phyloP scores from a whole-genome alignment of 2,797 vertebrate species.

The Prunella strophiata region DNA sequence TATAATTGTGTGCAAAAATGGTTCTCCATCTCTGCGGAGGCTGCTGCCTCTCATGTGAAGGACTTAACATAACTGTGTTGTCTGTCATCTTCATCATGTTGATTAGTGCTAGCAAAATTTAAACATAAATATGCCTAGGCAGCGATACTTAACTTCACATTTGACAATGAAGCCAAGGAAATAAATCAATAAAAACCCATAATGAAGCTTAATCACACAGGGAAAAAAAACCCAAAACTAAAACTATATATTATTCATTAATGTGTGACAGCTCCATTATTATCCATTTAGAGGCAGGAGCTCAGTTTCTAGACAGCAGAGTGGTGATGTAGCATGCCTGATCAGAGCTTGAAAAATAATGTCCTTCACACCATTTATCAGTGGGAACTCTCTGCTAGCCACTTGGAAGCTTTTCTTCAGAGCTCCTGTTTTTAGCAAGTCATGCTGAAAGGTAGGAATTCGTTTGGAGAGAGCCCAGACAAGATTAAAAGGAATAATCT shows the following conservation, averaged over 20 bases:
- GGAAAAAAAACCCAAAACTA: not conserved
- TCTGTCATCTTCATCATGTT: conserved; percentile 34
- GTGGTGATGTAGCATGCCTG: conserved; percentile 29
- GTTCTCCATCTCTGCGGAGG: not conserved
- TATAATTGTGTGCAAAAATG: not conserved
- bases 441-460: conserved; percentile 1
- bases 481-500: conserved; percentile 25
- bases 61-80: conserved; percentile 4
- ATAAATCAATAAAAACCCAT: conserved; percentile 50
- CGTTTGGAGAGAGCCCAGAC: not conserved
- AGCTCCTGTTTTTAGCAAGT: not conserved
- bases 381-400: conserved; percentile 14
- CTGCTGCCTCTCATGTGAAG: not conserved
- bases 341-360: conserved; percentile 50
- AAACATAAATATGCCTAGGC: conserved; percentile 16
- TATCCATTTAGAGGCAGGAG: conserved; percentile 32
- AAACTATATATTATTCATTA: conserved; percentile 60
- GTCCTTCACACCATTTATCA: conserved; percentile 16
- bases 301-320: conserved; percentile 29
- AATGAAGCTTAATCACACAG: conserved; percentile 57
- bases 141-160: conserved; percentile 38
- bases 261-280: conserved; percentile 60
- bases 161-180: conserved; percentile 23
- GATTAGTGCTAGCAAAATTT: conserved; percentile 45
- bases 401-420: conserved; percentile 30